Evolutionary conservation across 2,113 vertebrate species (phyloP).

Genomic region (Urocynchramus pylzowi): DNA sequence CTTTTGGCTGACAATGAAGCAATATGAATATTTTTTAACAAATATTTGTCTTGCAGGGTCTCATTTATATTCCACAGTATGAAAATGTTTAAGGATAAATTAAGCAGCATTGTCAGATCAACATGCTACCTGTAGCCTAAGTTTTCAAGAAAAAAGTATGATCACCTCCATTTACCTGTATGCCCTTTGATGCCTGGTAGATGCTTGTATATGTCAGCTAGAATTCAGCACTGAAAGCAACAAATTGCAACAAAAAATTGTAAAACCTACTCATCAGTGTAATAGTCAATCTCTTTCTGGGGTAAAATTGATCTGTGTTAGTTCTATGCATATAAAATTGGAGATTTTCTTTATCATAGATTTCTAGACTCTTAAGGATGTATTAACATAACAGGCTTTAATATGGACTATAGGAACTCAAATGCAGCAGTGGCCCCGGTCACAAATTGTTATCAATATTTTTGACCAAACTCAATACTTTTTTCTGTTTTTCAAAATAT

Average conservation of each 20-base stretch:
- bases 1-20: constrained; percentile 60
- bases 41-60: constrained; percentile 58
- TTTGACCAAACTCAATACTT: not conserved
- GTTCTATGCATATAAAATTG: not conserved
- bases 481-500: not conserved
- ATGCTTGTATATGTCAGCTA: not conserved
- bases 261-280: not conserved
- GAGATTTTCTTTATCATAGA: not conserved
- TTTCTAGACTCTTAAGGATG: not conserved
- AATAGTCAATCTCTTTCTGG: not conserved
- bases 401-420: not conserved
- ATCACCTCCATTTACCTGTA: not conserved
- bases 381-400: not conserved
- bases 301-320: not conserved
- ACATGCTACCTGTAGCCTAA: not conserved
- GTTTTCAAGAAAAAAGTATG: not conserved
- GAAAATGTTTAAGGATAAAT: constrained; percentile 45
- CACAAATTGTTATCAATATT: not conserved
- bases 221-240: not conserved
- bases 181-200: not conserved
- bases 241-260: not conserved
- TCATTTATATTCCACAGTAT: constrained; percentile 4
- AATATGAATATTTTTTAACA: constrained; percentile 42
- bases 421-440: not conserved
- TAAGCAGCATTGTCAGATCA: constrained; percentile 10